A percentile compares a stretch with the other conserved stretches of the same genome.
phyloP scores from a whole-genome alignment of 2,888 invertebrate genomes.

The Drosophila atripex region DNA sequence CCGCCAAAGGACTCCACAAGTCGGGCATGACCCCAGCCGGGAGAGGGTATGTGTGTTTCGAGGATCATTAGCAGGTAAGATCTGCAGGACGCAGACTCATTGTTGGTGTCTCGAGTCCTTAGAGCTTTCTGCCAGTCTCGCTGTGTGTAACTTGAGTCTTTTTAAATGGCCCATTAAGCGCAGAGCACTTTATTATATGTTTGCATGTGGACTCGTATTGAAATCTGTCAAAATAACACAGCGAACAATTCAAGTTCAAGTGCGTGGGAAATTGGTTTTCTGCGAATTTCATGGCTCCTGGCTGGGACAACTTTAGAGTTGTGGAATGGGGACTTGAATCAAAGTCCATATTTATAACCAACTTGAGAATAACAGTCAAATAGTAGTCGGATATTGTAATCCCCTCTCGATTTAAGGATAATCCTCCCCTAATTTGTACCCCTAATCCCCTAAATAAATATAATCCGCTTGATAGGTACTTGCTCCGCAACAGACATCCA shows the following conservation, averaged over 20 bases:
- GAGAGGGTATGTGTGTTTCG: conserved; percentile 69
- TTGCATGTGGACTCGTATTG: conserved; percentile 26
- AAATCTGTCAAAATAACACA: conserved; percentile 59
- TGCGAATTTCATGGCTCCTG: conserved; percentile 52
- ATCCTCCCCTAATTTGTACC: conserved; percentile 1
- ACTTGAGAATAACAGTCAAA: no score
- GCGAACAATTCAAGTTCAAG: conserved; percentile 74
- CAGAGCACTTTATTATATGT: conserved; percentile 15
- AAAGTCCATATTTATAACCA: background rate
- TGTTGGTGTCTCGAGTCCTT: conserved; percentile 25
- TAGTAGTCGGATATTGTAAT: background rate
- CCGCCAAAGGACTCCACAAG: conserved; percentile 51
- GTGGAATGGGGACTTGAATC: background rate
- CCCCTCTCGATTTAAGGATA: conserved; percentile 1
- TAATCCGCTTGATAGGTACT: conserved; percentile 21
- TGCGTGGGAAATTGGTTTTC: conserved; percentile 75
- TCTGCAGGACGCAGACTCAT: conserved; percentile 41
- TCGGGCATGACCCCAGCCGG: conserved; percentile 59
- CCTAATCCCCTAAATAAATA: conserved; percentile 34
- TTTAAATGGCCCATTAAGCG: conserved; percentile 26
- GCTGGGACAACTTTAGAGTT: background rate
- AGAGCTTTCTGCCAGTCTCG: conserved; percentile 14
- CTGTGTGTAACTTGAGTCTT: conserved; percentile 68
- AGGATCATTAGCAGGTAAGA: conserved; percentile 69
- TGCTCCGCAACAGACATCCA: no score